Evolutionary conservation across 2,888 invertebrate genomes (phyloP), one percentile per base, ranked within the genome.

Genomic region (Drosophila maculinotata): DNA sequence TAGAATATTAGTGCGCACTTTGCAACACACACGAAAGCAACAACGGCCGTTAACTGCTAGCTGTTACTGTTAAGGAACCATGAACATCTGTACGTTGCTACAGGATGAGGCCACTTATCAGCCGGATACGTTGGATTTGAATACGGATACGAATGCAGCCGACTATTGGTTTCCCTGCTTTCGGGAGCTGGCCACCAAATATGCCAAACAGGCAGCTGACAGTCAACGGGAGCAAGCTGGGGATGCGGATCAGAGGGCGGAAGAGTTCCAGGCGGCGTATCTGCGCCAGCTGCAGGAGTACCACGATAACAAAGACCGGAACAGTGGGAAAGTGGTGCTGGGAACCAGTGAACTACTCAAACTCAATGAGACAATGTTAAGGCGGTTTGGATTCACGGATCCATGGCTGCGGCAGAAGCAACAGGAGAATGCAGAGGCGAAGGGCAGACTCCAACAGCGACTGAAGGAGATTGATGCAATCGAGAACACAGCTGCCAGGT

Each of bases 111-210:
- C 93, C 76, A 93, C 94, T 87, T 99, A 99, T 92, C 94, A 94
- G 90, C 97, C 99, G 1, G 99, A 99, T 91, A 97, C 97, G 26
- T 95, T 98, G 73, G 97, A 99, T 92, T 93, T 99, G 59, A 94
- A 96, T 65, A 94, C 94, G 82, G 97, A 99, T 91, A 93, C 93
- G 73, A 96, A 96, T 89, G 98, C 98, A 10, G 94, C 96, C 90
- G 94, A 93, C 76, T 99, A 98, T 92, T 99, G 99, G 99, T 93
- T 99, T 42, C 94, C 95, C 69, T 97, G 98, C 91, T 96, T 99
- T 90, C 96, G 97, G 90, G 95, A 95, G 74, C 95, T 97, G 80
- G 95, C 96, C 12, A 95, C 95, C 76, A 97, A 97, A 92, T 97
- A 97, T 92, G 95, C 96, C 20, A 93, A 93, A 72, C 95, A 96